Evolutionary conservation across 2,797 vertebrate genomes (phyloP), one percentile per base, ranked within the genome.

Genomic region (Hoplostethus mediterraneus): DNA sequence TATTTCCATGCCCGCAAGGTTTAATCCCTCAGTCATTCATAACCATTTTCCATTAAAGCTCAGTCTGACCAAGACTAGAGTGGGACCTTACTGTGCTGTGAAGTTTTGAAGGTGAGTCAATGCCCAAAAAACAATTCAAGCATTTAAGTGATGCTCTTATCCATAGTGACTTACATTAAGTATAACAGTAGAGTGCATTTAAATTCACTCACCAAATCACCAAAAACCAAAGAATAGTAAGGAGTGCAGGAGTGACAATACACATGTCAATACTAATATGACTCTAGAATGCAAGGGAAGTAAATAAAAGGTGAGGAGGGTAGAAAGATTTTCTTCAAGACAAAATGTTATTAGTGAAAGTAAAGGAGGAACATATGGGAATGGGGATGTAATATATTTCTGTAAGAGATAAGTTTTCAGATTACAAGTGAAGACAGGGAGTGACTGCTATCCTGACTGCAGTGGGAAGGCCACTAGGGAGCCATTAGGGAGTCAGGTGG

Each of bases 401-500:
- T 21, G 6, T 30, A 59, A 52, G 47, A 17, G 7, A 52, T 58
- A 51, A 53, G n/a, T 57, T 65, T 40, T 54, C 65, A 40, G 54
- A 42, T 65, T 67, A 21, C 21, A 63, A n/a, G 58, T 51, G 40
- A 60, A 8, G 2, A 5, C 36, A 38, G 42, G 11, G 48, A 45
- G 52, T 42, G 62, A 67, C 38, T 57, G 36, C 16, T 45, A 73
- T 73, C 36, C 56, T 62, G 31, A 31, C 67, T 73, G 63, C 25
- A 57, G 9, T 55, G 63, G 59, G 58, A 17, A 63, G 74, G 74
- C 6, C 63, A 40, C 82, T 66, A 56, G 67, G 33, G 47, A 71
- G 75, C 58, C 63, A 40, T 83, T 66, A 56, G 67, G 33, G 47
- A 71, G 75, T 56, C 83, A 79, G 77, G 73, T 80, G 83, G 82